Evolutionary conservation across 2,888 invertebrate genomes (phyloP), one percentile per base, ranked within the genome.

Genomic region (Tyria jacobaeae): DNA sequence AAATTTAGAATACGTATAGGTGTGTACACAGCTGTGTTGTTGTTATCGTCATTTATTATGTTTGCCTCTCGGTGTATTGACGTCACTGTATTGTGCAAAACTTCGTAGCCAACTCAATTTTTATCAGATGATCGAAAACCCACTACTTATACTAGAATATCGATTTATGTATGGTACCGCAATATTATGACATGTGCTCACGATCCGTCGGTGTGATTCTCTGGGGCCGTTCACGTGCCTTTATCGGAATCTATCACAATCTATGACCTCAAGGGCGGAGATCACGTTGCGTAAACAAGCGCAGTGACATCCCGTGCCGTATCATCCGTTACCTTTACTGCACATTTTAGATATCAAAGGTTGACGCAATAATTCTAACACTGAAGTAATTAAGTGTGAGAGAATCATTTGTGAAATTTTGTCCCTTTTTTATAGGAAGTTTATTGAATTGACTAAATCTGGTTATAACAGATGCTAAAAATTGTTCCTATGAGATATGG

Each of bases 281-380:
- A 82, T 85, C 84, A 85, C 84, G 83, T 86, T 82, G 77, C 62
- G 65, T 78, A 75, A 78, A 70, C 67, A 70, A 73, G 70, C 66
- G 68, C 61, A 71, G 54, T 70, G 62, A 75, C 78, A 71, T 62
- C 44, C 44, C 63, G 72, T 69, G 73, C 67, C 70, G 52, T 76
- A 68, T 65, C 68, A 66, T 58, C 54, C 54, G 54, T 69, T 70
- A 70, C 62, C 71, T 71, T 76, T 60, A 58, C 68, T 64, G 61
- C 70, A 62, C 59, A 65, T 60, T 73, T 56, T 14, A 60, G 60
- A 54, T 57, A 49, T 37, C 10, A 54, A 31, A 50, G 31, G 44
- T 44, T 60, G 55, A 53, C 37, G 53, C 56, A 57, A 50, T 14
- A 15, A 39, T 15, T 27, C 27, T 21, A 56, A 31, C 57, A 47